Evolutionary conservation across 2,797 vertebrate species (phyloP), one percentile per base, ranked within the genome.

Genomic region (Tokudaia tokunoshimensis): DNA sequence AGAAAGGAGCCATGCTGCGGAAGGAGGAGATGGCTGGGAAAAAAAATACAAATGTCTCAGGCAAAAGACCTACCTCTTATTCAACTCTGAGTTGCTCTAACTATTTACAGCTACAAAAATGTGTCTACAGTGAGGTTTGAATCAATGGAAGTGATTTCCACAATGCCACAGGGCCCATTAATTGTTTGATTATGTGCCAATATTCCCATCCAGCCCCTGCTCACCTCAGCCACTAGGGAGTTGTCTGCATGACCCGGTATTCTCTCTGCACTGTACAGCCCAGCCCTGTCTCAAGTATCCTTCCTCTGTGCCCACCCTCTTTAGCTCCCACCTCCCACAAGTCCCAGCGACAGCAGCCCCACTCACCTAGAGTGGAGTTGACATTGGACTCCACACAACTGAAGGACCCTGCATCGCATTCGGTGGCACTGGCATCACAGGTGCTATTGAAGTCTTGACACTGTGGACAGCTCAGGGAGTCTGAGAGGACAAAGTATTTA

Each of bases 381-480:
- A 22, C 26, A 0, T 2, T 15, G 44, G 83, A 92, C 14, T 6
- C 47, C 31, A 72, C 3, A 52, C 94, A 97, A 65, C 94, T 97
- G 1, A 37, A 0, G 5, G 0, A 2, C 0, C 0, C 12, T 6
- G 0, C 0, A 0, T 0, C 0, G 47, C 97, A 97, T 14, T 7
- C 0, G 1, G 2, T 3, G 80, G 0, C n/a, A 8, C 0, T 1
- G 1, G 0, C 0, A 1, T 4, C 2, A 20, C 92, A 95, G 50
- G 8, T 0, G 0, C 1, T 5, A 1, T 1, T 15, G 24, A 2
- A 1, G 12, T 57, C 34, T 2, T n/a, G 5, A 72, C 94, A 97
- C 70, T 94, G 84, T 31, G 1, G 0, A 74, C 97, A 97, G 0
- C 0, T 3, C 50, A 95, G 70, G 50, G 95, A 80, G 31, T 90